Evolutionary conservation across 2,797 vertebrate genomes (phyloP).

Genomic region (Lacerta viridis): DNA sequence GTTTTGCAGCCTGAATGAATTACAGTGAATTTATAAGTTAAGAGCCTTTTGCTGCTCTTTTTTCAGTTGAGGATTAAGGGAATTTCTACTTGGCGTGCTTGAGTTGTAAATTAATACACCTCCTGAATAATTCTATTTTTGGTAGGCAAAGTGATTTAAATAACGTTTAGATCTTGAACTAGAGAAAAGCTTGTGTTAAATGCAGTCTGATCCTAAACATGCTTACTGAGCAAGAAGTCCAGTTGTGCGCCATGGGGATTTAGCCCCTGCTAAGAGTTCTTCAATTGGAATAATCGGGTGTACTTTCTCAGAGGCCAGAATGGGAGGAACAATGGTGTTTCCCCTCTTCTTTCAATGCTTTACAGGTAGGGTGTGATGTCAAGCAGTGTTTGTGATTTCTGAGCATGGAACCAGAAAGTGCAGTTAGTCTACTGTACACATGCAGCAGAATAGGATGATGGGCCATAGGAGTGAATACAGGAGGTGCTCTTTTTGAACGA

Average conservation of each 20-base stretch:
- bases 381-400: background rate
- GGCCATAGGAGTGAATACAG: background rate
- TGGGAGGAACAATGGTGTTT: background rate
- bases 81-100: slow-evolving; percentile 2
- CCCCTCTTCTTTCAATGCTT: background rate
- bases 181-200: background rate
- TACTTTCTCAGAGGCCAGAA: background rate
- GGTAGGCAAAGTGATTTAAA: background rate
- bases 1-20: background rate
- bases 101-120: background rate
- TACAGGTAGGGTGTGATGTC: background rate
- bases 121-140: background rate
- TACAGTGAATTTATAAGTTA: background rate
- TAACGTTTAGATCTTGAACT: background rate
- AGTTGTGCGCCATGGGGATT: background rate
- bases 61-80: slow-evolving; percentile 1
- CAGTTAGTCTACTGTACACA: background rate
- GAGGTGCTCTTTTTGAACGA: background rate
- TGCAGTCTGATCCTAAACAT: background rate
- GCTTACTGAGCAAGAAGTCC: background rate
- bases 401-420: background rate
- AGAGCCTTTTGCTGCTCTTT: background rate
- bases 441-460: background rate
- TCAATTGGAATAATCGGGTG: background rate
- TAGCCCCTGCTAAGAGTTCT: background rate